Evolutionary conservation across 2,888 invertebrate species (phyloP).

Genomic region (Shargacucullia verbasci): DNA sequence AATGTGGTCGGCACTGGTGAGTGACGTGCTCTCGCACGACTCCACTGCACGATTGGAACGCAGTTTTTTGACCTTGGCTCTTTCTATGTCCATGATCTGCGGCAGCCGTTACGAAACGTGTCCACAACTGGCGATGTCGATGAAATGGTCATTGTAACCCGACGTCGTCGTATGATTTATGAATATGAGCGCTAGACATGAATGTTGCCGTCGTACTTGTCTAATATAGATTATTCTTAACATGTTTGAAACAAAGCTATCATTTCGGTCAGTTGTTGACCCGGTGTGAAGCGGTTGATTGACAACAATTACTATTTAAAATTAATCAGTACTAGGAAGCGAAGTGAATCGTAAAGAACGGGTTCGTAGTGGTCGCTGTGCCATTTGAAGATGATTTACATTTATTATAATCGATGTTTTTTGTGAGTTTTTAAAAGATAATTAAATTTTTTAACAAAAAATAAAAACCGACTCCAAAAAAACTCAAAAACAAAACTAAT

Average conservation of each 20-base stretch:
- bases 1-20: conserved; percentile 24
- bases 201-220: conserved; percentile 31
- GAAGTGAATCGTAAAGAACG: conserved; percentile 29
- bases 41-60: conserved; percentile 48
- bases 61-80: conserved; percentile 61
- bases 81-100: conserved; percentile 60
- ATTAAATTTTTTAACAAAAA: no score
- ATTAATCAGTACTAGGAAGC: conserved; percentile 27
- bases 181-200: conserved; percentile 35
- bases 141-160: conserved; percentile 51
- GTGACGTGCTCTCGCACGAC: conserved; percentile 34
- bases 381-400: conserved; percentile 52
- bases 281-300: conserved; percentile 9
- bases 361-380: conserved; percentile 6
- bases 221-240: conserved; percentile 48
- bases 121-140: conserved; percentile 35
- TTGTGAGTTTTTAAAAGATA: conserved; percentile 43
- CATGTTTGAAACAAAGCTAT: conserved; percentile 41
- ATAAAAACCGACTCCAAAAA: no score
- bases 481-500: no score
- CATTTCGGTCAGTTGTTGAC: conserved; percentile 38
- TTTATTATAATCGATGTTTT: conserved; percentile 47
- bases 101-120: conserved; percentile 55
- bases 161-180: conserved; percentile 31
- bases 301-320: conserved; percentile 13